A percentile compares a stretch with the other conserved stretches of the same genome.
Evolutionary conservation across 2,113 vertebrate genomes (phyloP).

Genomic region (Ageneiosus marmoratus): DNA sequence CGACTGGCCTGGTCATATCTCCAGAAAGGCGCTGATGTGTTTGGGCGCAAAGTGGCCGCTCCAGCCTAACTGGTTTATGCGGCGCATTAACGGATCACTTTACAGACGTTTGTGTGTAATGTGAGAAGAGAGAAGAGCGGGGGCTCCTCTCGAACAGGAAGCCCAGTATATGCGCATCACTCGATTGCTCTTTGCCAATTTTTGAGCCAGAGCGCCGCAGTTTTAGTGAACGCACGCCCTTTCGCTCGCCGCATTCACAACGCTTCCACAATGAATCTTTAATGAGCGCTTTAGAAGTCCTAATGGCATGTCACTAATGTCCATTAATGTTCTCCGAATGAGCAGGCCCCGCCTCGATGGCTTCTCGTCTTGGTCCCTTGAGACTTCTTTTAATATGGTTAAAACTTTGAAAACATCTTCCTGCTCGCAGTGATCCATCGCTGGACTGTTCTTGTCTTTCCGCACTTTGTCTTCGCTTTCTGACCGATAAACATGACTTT

Average conservation of each 20-base stretch:
- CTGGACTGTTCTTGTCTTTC: slow-evolving; percentile 64
- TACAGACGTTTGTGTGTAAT: slow-evolving; percentile 87
- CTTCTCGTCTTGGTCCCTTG: slow-evolving; percentile 83
- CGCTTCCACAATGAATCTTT: slow-evolving; percentile 92
- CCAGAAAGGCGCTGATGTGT: slow-evolving; percentile 61
- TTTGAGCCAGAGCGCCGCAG: slow-evolving; percentile 55
- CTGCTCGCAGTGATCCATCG: slow-evolving; percentile 67
- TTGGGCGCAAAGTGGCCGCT: slow-evolving; percentile 65
- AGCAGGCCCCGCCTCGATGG: slow-evolving; percentile 86
- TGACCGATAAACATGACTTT: slow-evolving; percentile 84
- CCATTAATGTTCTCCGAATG: slow-evolving; percentile 96
- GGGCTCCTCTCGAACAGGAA: slow-evolving; percentile 77
- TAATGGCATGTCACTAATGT: slow-evolving; percentile 98
- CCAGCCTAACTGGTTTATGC: slow-evolving; percentile 75
- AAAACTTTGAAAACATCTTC: slow-evolving; percentile 86
- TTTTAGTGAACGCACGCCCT: slow-evolving; percentile 56
- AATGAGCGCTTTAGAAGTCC: slow-evolving; percentile 93
- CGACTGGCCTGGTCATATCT: slow-evolving; percentile 62
- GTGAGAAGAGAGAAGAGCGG: slow-evolving; percentile 73
- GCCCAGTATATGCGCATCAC: slow-evolving; percentile 57
- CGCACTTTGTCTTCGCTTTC: slow-evolving; percentile 58
- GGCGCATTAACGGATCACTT: slow-evolving; percentile 82
- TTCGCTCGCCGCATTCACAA: slow-evolving; percentile 81
- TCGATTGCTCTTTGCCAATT: slow-evolving; percentile 60
- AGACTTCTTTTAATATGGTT: slow-evolving; percentile 89